Evolutionary conservation across 2,797 vertebrate species (phyloP), one percentile per base, ranked within the genome.

Genomic region (Eutrigla gurnardus): DNA sequence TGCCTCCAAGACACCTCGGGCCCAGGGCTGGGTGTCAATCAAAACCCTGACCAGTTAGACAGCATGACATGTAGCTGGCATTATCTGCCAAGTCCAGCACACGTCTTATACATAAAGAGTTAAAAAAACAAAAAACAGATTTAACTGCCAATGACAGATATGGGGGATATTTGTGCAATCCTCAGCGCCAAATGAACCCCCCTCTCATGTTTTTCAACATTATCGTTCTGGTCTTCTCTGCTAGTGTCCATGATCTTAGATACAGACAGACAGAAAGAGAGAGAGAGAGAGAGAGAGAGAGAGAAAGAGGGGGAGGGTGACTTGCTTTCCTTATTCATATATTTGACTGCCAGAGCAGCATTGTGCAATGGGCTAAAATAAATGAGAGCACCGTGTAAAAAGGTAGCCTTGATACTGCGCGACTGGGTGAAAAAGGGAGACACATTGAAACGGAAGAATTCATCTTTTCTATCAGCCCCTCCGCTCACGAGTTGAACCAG

Each of bases 371-470:
- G 83, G 83, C 85, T 86, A 89, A 92, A 92, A 93, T 93, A 91
- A 93, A 92, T 87, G 91, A 88, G 83, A 93, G 91, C 87, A 82
- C 76, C 68, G 54, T 87, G 83, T 93, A 92, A 94, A 92, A 94
- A 92, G 81, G 84, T 92, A 94, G 92, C 93, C 93, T 95, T 95
- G 93, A 94, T 94, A 91, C 88, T 55, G 70, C 67, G 36, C 61
- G 53, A 77, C 85, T 85, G 83, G 86, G 86, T 91, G 84, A 91
- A 92, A 94, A 89, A 90, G 80, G 83, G 85, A 93, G 82, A 72
- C 82, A 90, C 86, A 86, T 65, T 92, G 89, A 94, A 94, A 93
- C 35, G 79, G 85, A 92, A 93, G 84, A 94, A 94, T 93, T 90
- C 89, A 92, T 91, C 76, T 82, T 88, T 85, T 90, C 88, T 86